phyloP scores from a whole-genome alignment of 2,113 vertebrate species.

The Hemiprocne comata region DNA sequence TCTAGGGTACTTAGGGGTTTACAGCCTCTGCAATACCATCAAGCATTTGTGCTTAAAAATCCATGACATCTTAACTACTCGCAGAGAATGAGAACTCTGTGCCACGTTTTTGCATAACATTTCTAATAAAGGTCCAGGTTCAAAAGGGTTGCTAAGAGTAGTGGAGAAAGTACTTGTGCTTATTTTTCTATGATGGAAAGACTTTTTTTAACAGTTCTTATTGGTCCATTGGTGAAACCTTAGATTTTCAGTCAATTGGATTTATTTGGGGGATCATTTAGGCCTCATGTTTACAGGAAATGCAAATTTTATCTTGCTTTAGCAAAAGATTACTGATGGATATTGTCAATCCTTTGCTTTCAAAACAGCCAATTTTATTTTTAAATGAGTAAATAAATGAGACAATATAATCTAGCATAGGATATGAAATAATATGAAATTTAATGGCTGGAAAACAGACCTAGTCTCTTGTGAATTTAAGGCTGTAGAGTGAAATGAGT shows the following conservation, averaged over 20 bases:
- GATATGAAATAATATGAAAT: constrained; percentile 29
- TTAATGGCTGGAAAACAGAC: background rate
- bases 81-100: background rate
- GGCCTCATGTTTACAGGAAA: background rate
- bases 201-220: background rate
- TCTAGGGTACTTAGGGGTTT: background rate
- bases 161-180: background rate
- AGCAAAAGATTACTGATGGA: background rate
- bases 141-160: background rate
- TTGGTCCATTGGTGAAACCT: background rate
- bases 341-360: constrained; percentile 24
- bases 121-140: background rate
- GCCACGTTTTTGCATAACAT: background rate
- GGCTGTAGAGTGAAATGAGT: constrained; percentile 34
- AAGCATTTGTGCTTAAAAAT: background rate
- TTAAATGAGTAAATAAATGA: constrained; percentile 42
- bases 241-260: background rate
- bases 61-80: background rate
- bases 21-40: background rate
- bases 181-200: background rate
- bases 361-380: background rate
- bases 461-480: constrained; percentile 36
- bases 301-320: background rate
- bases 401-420: constrained; percentile 8
- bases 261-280: background rate